Conservation (phyloP, 2,888 invertebrate genomes). For the Leptinotarsa juncta region DNA sequence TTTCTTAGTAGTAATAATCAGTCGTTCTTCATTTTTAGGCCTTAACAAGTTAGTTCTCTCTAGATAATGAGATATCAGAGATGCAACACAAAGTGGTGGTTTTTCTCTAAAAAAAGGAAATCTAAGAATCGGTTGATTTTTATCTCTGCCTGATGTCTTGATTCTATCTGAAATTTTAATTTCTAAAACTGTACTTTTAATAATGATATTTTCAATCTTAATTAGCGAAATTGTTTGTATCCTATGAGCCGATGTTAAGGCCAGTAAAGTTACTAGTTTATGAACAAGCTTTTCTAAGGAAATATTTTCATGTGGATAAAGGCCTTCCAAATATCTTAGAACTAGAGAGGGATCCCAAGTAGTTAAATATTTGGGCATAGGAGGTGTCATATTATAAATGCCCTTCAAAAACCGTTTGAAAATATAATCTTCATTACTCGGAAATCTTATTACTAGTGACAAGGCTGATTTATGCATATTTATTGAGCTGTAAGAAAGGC, state of each 20-base stretch:
- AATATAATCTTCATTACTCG: neutral
- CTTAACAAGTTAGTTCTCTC: neutral
- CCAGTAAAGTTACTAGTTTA: constrained; percentile 1
- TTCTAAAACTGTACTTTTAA: constrained; percentile 12
- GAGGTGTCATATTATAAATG: neutral
- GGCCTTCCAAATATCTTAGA: neutral
- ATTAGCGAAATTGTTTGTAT: neutral
- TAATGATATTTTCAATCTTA: constrained; percentile 15
- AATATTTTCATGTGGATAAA: too few species aligned
- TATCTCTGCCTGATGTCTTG: constrained; percentile 37
- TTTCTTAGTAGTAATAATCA: neutral
- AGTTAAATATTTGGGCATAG: neutral
- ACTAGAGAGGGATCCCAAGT: neutral
- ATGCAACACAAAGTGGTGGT: constrained; percentile 19
- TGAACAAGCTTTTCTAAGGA: constrained; percentile 17
- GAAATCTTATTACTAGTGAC: constrained; percentile 35
- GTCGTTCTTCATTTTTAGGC: neutral
- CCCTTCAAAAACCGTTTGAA: neutral
- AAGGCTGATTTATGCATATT: constrained; percentile 47
- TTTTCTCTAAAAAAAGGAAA: constrained; percentile 27
- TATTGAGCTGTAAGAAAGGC: constrained; percentile 40
- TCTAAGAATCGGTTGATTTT: constrained; percentile 23
- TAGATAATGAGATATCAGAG: neutral
- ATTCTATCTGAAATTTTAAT: constrained; percentile 36
- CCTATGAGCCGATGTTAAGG: constrained; percentile 6